Base-by-base conservation (phyloP, 2,888 invertebrate genomes). In the Lithophane ornitopus region DNA sequence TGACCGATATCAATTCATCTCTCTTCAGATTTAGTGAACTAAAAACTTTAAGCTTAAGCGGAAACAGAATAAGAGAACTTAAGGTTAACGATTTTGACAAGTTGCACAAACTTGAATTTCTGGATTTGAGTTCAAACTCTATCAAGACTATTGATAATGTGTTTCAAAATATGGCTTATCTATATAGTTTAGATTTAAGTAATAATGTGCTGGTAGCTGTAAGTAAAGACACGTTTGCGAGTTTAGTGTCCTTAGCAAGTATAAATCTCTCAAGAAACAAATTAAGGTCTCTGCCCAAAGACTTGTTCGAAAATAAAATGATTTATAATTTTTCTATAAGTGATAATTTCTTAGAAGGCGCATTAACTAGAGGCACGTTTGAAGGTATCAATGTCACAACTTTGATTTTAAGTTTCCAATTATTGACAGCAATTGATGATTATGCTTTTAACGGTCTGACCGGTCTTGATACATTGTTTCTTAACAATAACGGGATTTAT, bases 191-290 rank as follows among this genome's bases (percentile, higher is more conserved):
- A 39, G 86, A 93, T 81, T 78, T 95, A 22, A 89, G 88, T 72
- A 74, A 90, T 26, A 95, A 95, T 85, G 52, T 79, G n/a, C 66
- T 95, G n/a, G 86, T 87, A 56, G 46, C 46, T 2, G 67, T 91
- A 9, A 87, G 88, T n/a, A 90, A 89, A 79, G 87, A 90, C 28
- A 70, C 78, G 8, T 93, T 95, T 79, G 41, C 44, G 11, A 85
- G 88, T 79, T 74, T 85, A 7, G 82, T 54, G 56, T 66, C 66
- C 9, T 85, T 95, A 71, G 68, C 81, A 34, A 77, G 39, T 11
- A 80, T 95, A 9, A 85, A 93, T 79, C 79, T 95, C 12, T 92
- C 94, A 0, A 71, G 81, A n/a, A 95, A 95, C 78, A 88, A 89
- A 72, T 74, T 95, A 26, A 91, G 89, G 58, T 71, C 19, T 1